Evolutionary conservation across 2,113 vertebrate species (phyloP).

Genomic region (Sorex fumeus): DNA sequence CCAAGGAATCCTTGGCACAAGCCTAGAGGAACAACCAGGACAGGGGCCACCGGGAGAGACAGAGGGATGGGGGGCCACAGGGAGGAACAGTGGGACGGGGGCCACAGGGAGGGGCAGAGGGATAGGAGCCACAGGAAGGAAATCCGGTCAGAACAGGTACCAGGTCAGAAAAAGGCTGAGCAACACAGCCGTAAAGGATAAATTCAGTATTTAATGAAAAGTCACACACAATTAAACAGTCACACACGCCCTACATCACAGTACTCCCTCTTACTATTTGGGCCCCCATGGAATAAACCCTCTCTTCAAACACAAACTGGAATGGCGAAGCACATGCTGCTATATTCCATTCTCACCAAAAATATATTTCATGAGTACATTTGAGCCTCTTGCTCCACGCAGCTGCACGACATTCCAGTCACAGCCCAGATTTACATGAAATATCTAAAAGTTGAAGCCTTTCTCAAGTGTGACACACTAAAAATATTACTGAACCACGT

Average conservation of each 20-base stretch:
- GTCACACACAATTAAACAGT: neutral
- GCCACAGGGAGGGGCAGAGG: too few species aligned
- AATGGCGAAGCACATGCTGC: conserved; percentile 55
- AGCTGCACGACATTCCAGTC: conserved; percentile 69
- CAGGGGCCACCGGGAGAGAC: too few species aligned
- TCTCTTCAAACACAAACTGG: conserved; percentile 64
- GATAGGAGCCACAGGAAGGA: too few species aligned
- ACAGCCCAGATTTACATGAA: conserved; percentile 42
- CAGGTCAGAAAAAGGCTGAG: too few species aligned
- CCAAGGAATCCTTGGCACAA: too few species aligned
- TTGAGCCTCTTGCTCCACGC: conserved; percentile 41
- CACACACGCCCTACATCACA: conserved; percentile 39
- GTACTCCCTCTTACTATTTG: conserved; percentile 58
- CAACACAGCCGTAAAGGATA: neutral
- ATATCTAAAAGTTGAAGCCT: conserved; percentile 70
- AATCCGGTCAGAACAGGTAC: too few species aligned
- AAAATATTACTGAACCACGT: conserved; percentile 16
- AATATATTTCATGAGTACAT: conserved; percentile 70
- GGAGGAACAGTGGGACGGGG: too few species aligned
- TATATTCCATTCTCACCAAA: conserved; percentile 79
- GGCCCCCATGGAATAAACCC: neutral
- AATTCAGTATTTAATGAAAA: conserved; percentile 49
- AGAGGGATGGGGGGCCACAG: too few species aligned
- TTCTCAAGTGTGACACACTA: conserved; percentile 33
- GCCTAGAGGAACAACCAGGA: too few species aligned